phyloP scores from a whole-genome alignment of 2,797 vertebrate genomes.

The Nothura maculosa region DNA sequence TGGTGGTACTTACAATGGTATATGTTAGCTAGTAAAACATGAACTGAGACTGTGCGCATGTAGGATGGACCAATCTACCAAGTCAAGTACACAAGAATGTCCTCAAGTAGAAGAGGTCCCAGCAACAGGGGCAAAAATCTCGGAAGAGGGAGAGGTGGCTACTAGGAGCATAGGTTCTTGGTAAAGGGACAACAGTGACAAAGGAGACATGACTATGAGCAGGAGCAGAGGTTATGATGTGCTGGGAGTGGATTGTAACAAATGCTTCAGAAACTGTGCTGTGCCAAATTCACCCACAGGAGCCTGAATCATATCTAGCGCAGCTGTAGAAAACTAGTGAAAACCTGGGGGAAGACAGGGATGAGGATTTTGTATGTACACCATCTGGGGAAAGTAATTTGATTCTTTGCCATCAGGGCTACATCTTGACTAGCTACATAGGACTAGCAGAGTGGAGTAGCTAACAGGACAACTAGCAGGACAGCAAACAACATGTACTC shows the following conservation, averaged over 20 bases:
- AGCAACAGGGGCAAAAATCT: not conserved
- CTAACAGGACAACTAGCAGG: too few species aligned
- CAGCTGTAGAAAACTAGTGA: not conserved
- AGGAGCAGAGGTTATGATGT: not conserved
- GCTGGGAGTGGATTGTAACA: not conserved
- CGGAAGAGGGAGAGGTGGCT: not conserved
- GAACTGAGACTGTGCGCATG: not conserved
- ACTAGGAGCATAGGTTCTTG: not conserved
- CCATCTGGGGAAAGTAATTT: not conserved
- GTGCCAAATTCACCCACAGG: not conserved
- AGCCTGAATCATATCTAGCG: not conserved
- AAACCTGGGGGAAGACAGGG: not conserved
- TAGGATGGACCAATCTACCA: not conserved
- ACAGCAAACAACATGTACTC: not conserved
- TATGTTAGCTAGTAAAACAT: not conserved
- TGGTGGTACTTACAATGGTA: not conserved
- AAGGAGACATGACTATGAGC: not conserved
- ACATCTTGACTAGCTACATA: not conserved
- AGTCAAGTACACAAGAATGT: fast-evolving
- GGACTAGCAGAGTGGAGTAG: not conserved
- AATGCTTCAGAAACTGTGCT: not conserved
- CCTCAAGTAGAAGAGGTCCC: not conserved
- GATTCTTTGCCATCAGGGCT: not conserved
- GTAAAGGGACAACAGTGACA: fast-evolving
- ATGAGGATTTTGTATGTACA: not conserved